These are phyloP conservation scores for Uloborus plumipes DNA, from an alignment of 2,888 invertebrate genomes.

Conservation along the genomic window DNA sequence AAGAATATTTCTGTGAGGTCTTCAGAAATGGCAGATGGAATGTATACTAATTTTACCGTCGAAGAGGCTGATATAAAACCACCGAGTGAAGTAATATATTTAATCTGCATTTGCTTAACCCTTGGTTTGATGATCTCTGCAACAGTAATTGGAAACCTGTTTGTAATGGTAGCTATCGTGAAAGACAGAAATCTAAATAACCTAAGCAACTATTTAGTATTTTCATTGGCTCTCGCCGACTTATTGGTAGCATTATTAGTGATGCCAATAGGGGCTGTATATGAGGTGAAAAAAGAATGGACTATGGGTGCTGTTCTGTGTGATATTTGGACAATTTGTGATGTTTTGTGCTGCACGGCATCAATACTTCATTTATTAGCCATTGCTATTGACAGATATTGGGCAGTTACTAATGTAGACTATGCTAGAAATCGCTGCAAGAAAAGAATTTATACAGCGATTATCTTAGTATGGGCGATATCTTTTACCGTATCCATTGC, in stretches of 20 bases:
- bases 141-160: constrained; percentile 83
- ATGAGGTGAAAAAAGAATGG: constrained; percentile 92
- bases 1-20: constrained; percentile 10
- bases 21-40: background rate
- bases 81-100: constrained; percentile 32
- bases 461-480: constrained; percentile 73
- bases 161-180: constrained; percentile 97
- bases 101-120: constrained; percentile 28
- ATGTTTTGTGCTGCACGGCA: constrained; percentile 94
- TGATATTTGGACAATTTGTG: constrained; percentile 91
- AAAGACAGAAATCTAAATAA: constrained; percentile 93
- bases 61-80: constrained; percentile 29
- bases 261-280: constrained; percentile 92
- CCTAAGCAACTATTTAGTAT: constrained; percentile 95
- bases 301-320: constrained; percentile 90
- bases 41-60: constrained; percentile 41
- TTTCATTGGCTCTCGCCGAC: constrained; percentile 96
- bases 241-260: constrained; percentile 95
- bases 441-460: constrained; percentile 83
- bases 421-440: constrained; percentile 94
- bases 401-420: constrained; percentile 98
- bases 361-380: constrained; percentile 96
- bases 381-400: constrained; percentile 96
- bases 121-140: constrained; percentile 58
- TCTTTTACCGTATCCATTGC: constrained; percentile 74